These are phyloP conservation scores for Aramus guarauna DNA, from an alignment of 2,113 vertebrate species.

Conservation along the genomic window DNA sequence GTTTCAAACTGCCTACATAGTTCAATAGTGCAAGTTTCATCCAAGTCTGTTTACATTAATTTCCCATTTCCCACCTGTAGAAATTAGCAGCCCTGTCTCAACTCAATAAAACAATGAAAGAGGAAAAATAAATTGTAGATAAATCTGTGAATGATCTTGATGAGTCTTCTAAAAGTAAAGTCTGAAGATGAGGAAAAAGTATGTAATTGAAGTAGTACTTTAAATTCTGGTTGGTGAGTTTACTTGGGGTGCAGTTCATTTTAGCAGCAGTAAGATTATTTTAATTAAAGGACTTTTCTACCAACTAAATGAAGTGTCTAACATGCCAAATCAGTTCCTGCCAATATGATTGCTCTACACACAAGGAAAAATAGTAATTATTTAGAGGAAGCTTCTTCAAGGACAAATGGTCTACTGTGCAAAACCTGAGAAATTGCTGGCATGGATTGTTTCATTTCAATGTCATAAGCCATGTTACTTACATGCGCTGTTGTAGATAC, in stretches of 20 bases:
- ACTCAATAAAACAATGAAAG: not conserved
- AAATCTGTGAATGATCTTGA: not conserved
- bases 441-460: slow-evolving; percentile 7
- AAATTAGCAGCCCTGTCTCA: not conserved
- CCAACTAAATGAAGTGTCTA: slow-evolving; percentile 55
- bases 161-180: not conserved
- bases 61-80: not conserved
- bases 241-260: slow-evolving; percentile 12
- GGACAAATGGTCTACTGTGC: slow-evolving; percentile 19
- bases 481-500: not conserved
- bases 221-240: not conserved
- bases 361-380: slow-evolving; percentile 57
- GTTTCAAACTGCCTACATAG: not conserved
- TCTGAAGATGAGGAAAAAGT: not conserved
- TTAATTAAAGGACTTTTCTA: slow-evolving; percentile 62
- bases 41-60: not conserved
- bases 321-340: slow-evolving; percentile 59
- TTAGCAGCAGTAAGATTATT: slow-evolving; percentile 62
- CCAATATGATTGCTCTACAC: slow-evolving; percentile 50
- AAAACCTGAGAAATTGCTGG: slow-evolving; percentile 47
- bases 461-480: slow-evolving; percentile 31
- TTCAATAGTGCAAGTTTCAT: not conserved
- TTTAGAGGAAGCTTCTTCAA: slow-evolving; percentile 65
- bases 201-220: not conserved
- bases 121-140: not conserved